Evolutionary conservation across 2,113 vertebrate species (phyloP).

Genomic region (Spermophilus dauricus): DNA sequence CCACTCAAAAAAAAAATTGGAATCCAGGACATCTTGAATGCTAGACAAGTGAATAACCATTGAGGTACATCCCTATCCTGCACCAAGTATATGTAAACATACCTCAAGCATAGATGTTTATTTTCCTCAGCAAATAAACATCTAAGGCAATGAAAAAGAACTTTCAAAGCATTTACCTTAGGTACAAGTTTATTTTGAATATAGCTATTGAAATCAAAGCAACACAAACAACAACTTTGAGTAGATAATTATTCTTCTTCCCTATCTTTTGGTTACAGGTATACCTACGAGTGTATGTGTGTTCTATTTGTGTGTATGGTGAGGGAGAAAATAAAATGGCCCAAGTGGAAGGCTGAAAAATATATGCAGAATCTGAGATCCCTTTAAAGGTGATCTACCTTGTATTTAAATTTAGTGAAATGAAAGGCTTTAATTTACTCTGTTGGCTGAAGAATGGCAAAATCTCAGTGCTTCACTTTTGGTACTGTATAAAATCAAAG

Average conservation of each 20-base stretch:
- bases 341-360: not conserved
- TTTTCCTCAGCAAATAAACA: constrained; percentile 28
- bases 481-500: not conserved
- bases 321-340: not conserved
- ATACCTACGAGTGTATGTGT: not conserved
- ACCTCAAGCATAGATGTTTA: not conserved
- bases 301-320: not conserved
- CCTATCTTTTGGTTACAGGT: not conserved
- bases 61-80: not conserved
- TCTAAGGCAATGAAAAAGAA: not conserved
- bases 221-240: not conserved
- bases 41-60: too few species aligned
- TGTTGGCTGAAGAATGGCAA: constrained; percentile 24
- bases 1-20: too few species aligned
- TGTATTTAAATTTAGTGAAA: not conserved
- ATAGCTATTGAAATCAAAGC: constrained; percentile 8
- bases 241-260: not conserved
- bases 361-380: not conserved
- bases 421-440: constrained; percentile 34
- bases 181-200: not conserved
- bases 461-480: not conserved
- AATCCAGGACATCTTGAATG: too few species aligned
- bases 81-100: not conserved
- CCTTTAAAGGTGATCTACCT: not conserved
- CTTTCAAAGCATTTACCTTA: not conserved